phyloP scores from a whole-genome alignment of 2,113 vertebrate genomes.

The Ciconia stormi region DNA sequence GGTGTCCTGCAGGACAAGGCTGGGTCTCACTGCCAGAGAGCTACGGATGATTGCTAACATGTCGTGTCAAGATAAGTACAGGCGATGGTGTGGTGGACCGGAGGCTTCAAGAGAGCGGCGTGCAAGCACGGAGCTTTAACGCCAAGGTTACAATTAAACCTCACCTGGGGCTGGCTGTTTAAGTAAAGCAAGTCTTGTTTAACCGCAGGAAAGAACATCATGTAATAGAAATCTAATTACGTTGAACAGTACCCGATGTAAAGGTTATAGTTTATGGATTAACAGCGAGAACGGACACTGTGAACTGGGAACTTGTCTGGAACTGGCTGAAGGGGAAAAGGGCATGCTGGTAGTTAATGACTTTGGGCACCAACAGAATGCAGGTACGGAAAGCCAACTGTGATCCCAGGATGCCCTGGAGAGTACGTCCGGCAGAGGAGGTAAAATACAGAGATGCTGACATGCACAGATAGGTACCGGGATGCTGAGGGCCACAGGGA shows the following conservation, averaged over 20 bases:
- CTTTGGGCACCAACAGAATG: background rate
- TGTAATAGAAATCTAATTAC: slow-evolving; percentile 46
- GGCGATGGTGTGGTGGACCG: background rate
- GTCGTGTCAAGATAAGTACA: background rate
- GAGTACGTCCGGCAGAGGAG: background rate
- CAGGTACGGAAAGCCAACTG: background rate
- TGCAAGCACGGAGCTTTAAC: background rate
- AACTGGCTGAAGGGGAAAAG: slow-evolving; percentile 37
- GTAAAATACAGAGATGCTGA: background rate
- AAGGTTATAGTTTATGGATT: slow-evolving; percentile 59
- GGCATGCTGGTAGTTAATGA: slow-evolving; percentile 11
- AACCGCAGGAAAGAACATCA: slow-evolving; percentile 38
- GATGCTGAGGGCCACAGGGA: background rate
- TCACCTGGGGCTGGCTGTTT: slow-evolving; percentile 10
- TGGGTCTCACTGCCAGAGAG: background rate
- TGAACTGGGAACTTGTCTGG: background rate
- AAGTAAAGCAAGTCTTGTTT: slow-evolving; percentile 28
- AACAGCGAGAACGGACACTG: background rate
- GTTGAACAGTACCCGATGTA: background rate
- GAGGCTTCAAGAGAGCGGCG: rapidly evolving
- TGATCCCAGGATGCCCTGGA: background rate
- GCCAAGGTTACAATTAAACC: slow-evolving; percentile 7
- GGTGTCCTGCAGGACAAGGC: background rate
- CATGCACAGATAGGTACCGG: background rate
- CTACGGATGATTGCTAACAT: background rate